These are phyloP conservation scores for Arrhamphus sclerolepis DNA, from an alignment of 2,797 vertebrate species.

Conservation along the genomic window DNA sequence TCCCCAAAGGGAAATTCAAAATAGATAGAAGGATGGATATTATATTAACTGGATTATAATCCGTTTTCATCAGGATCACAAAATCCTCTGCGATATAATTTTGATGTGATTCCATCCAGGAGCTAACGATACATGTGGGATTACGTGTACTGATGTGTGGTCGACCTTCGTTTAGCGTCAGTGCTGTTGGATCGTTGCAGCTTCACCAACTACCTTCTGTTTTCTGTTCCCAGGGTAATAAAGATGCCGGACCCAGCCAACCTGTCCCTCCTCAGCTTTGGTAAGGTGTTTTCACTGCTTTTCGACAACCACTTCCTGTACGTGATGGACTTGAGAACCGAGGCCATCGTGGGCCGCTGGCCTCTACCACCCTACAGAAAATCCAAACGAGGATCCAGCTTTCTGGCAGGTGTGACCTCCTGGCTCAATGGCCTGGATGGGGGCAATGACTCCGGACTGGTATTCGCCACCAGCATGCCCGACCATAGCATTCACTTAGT, in stretches of 20 bases:
- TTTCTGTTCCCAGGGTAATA: constrained; percentile 86
- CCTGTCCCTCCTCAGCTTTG: constrained; percentile 93
- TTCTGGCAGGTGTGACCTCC: constrained; percentile 92
- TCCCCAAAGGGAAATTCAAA: too few species aligned
- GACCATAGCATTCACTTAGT: constrained; percentile 99
- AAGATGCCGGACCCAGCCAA: constrained; percentile 91
- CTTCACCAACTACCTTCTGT: too few species aligned
- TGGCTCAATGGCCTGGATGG: constrained; percentile 97
- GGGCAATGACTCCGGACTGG: constrained; percentile 92
- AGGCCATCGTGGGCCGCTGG: constrained; percentile 93
- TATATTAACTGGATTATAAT: too few species aligned
- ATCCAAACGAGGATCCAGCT: constrained; percentile 97
- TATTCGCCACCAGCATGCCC: constrained; percentile 99
- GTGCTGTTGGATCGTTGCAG: too few species aligned
- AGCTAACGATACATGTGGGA: too few species aligned
- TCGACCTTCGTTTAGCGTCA: too few species aligned
- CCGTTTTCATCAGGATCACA: too few species aligned
- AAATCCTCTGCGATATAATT: too few species aligned
- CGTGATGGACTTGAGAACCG: constrained; percentile 97
- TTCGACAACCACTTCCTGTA: constrained; percentile 97
- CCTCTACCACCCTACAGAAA: constrained; percentile 97
- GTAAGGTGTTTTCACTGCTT: constrained; percentile 93
- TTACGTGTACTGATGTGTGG: too few species aligned
- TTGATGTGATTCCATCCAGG: too few species aligned
- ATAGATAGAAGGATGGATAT: too few species aligned